Conservation (phyloP, 2,113 vertebrate species). For the Mustela lutreola region DNA sequence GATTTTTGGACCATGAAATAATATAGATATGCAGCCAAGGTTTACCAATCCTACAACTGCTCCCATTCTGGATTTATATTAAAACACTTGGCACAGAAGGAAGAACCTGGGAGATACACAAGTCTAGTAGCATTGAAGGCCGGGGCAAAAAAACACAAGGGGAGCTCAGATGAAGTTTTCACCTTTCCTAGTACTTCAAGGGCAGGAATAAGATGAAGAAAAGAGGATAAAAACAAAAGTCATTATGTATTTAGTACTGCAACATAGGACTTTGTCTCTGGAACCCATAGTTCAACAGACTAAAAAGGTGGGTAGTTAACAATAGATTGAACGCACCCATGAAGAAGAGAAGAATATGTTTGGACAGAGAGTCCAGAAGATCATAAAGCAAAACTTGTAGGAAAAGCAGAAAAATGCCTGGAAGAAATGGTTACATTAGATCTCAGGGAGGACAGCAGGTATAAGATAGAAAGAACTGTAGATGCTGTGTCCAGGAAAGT, state of each 20-base stretch:
- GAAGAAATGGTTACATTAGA: neutral
- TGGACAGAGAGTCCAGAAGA: neutral
- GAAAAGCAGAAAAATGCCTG: neutral
- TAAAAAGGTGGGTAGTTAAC: neutral
- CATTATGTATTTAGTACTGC: neutral
- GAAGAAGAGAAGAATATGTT: neutral
- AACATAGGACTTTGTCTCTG: neutral
- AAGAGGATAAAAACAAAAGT: neutral
- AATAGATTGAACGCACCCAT: rapidly evolving
- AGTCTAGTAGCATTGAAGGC: neutral
- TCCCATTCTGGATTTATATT: neutral
- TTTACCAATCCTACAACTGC: neutral
- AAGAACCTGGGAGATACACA: neutral
- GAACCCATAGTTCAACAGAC: neutral
- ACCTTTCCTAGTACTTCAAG: neutral
- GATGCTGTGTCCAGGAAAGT: neutral
- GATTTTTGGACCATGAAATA: neutral
- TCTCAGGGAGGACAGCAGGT: neutral
- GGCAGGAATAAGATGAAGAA: neutral
- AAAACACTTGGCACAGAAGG: neutral
- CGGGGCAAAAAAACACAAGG: neutral
- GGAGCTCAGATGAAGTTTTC: neutral
- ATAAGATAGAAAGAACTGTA: neutral
- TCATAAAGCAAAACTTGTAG: neutral
- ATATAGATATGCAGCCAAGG: neutral